A percentile compares a stretch with the other conserved stretches of the same genome.
These are phyloP conservation scores for Schizopygopsis pylzovi DNA, from an alignment of 2,797 vertebrate species.

Conservation along the genomic window DNA sequence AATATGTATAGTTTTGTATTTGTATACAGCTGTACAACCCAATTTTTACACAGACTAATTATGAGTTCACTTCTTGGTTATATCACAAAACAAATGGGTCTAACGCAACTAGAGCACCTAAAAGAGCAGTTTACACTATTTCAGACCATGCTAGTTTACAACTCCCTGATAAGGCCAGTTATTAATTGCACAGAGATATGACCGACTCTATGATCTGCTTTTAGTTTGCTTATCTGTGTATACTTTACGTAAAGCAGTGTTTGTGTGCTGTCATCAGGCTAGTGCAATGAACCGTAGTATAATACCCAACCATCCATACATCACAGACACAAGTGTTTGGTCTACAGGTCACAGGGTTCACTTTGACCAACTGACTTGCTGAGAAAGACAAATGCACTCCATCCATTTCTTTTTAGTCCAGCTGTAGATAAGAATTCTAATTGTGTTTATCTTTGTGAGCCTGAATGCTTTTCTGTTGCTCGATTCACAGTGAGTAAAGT, in stretches of 20 bases:
- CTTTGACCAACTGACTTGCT: neutral
- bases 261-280: conserved; percentile 15
- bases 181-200: neutral
- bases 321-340: conserved; percentile 20
- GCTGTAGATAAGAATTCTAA: conserved; percentile 1
- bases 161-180: neutral
- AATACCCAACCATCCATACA: conserved; percentile 17
- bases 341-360: conserved; percentile 19
- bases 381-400: conserved; percentile 17
- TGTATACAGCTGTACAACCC: neutral
- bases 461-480: conserved; percentile 32
- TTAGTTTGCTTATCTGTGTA: conserved; percentile 31
- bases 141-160: neutral
- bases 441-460: conserved; percentile 27
- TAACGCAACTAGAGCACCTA: neutral
- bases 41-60: neutral
- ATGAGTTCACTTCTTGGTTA: neutral
- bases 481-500: conserved; percentile 89
- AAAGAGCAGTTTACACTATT: conserved; percentile 17
- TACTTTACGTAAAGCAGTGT: neutral
- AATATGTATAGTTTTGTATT: neutral
- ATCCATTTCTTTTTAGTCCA: conserved; percentile 12
- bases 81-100: neutral
- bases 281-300: conserved; percentile 1
- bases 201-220: neutral